Evolutionary conservation across 2,888 invertebrate genomes (phyloP), one percentile per base, ranked within the genome.

Genomic region (Stramonita haemastoma): DNA sequence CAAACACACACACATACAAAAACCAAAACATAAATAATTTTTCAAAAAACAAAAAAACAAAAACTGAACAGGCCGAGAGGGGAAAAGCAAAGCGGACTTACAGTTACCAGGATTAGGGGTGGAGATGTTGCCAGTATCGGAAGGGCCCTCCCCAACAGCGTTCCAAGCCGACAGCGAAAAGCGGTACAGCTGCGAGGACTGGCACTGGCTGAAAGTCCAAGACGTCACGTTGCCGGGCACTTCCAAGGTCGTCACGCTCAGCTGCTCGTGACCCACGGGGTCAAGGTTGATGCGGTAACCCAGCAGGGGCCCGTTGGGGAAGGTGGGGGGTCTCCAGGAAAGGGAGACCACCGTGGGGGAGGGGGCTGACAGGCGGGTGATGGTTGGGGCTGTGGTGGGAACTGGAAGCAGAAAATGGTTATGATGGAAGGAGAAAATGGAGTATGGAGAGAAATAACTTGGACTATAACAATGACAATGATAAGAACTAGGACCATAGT

Each of bases 251-350:
- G 91, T 92, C 73, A 91, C 89, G 36, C 91, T 91, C 60, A 93
- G 90, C 15, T 89, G 88, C 6, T 91, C 87, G 89, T 92, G 93
- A 73, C 91, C 91, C 86, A 97, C 96, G 92, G 97, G 97, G 36
- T 97, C 97, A 85, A 98, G 97, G 94, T 97, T 97, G 92, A 98
- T 96, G 92, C 98, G 97, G 96, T 98, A 99, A 92, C 98, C 98
- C 91, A 98, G 97, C 93, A 99, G 97, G 79, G 98, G 98, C 92
- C 98, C 98, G 96, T 98, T 98, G 88, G 98, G 97, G 95, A 98
- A 98, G 89, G 97, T 97, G 29, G 98, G 98, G 29, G 98, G 97
- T 95, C 97, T 97, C 98, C 98, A 99, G 93, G 98, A 98, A 91
- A 99, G 97, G 92, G 98, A 98, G 91, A 98, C 97, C 93, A 98